Percentiles rank a stretch among this genome's conserved stretches.
phyloP scores from a whole-genome alignment of 92 coral and sea anemone species.

The Porites rus region DNA sequence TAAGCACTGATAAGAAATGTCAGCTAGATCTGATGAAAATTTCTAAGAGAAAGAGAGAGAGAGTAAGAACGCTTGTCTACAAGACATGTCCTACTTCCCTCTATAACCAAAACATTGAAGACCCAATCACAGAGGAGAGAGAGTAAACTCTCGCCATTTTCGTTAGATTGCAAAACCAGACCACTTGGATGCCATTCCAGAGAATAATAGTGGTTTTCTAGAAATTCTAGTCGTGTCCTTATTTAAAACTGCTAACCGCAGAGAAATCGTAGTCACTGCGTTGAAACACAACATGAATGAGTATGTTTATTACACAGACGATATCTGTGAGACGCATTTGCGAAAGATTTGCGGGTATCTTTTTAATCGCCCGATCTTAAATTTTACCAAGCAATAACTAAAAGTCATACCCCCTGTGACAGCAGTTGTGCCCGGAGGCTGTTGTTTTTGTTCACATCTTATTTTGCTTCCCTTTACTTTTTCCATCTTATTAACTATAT shows the following conservation, averaged over 20 bases:
- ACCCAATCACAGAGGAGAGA: background rate
- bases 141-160: background rate
- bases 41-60: background rate
- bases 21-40: slow-evolving; percentile 19
- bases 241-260: slow-evolving; percentile 3
- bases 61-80: background rate
- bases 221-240: slow-evolving; percentile 15
- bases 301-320: background rate
- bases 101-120: background rate
- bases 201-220: slow-evolving; percentile 15
- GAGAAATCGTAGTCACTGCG: background rate
- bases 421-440: background rate
- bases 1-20: slow-evolving; percentile 36
- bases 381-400: slow-evolving; percentile 11
- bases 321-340: background rate
- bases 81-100: background rate
- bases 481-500: slow-evolving; percentile 4
- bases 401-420: slow-evolving; percentile 35
- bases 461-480: background rate
- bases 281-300: background rate
- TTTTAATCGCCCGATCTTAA: slow-evolving; percentile 21
- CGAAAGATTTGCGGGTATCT: background rate
- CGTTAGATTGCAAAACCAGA: slow-evolving; percentile 17
- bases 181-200: slow-evolving; percentile 10
- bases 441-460: background rate